phyloP scores from a whole-genome alignment of 2,113 vertebrate species.

The Craseonycteris thonglongyai region DNA sequence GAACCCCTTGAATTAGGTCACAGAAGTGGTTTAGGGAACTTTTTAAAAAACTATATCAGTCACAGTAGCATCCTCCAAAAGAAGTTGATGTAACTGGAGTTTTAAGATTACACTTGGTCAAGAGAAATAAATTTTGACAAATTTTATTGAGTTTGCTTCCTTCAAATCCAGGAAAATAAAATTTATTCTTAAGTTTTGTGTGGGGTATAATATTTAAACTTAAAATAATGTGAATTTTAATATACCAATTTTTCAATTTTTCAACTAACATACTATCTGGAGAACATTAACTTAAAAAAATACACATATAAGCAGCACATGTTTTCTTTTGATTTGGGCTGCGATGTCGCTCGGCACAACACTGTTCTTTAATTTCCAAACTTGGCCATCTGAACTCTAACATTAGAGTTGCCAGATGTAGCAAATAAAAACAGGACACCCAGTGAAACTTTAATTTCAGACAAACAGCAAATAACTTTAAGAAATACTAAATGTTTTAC shows the following conservation, averaged over 20 bases:
- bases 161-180: background rate
- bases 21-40: background rate
- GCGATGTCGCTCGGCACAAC: background rate
- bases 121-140: background rate
- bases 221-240: background rate
- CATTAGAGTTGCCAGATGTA: background rate
- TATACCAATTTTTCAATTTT: background rate
- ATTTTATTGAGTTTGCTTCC: background rate
- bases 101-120: background rate
- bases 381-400: background rate
- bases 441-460: background rate
- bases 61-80: background rate
- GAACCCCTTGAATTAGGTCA: background rate
- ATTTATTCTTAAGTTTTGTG: background rate
- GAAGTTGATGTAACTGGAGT: background rate
- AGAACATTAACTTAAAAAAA: background rate
- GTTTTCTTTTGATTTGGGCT: background rate
- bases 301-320: background rate
- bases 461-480: background rate
- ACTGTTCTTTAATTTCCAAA: background rate
- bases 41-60: background rate
- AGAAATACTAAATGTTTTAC: background rate
- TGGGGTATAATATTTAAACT: background rate
- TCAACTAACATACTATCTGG: background rate
- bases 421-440: background rate